These are phyloP conservation scores for Epistrophe eligans DNA, from an alignment of 2,888 invertebrate genomes.

Conservation along the genomic window DNA sequence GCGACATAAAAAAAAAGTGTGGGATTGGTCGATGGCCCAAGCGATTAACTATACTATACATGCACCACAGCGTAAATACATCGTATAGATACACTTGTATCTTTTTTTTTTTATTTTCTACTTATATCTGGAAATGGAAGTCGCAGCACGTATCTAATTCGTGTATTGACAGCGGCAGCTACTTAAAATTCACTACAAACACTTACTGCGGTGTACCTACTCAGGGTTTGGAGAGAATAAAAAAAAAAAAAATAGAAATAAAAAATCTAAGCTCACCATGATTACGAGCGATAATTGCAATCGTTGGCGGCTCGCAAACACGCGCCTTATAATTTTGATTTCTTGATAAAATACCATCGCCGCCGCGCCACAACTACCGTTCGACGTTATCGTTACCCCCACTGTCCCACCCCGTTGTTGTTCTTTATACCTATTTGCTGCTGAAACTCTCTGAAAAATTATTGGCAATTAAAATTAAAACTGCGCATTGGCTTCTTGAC, in stretches of 20 bases:
- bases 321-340: conserved; percentile 69
- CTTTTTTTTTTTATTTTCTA: background rate
- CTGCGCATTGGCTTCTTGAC: conserved; percentile 37
- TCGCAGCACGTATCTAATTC: conserved; percentile 69
- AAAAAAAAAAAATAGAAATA: background rate
- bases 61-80: conserved; percentile 12
- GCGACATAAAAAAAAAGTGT: conserved; percentile 50
- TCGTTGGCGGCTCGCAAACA: conserved; percentile 50
- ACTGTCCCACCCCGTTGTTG: background rate
- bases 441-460: conserved; percentile 50
- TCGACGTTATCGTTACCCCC: too few relatives aligned
- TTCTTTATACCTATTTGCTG: conserved; percentile 22
- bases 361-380: background rate
- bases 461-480: conserved; percentile 68
- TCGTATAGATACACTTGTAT: conserved; percentile 44
- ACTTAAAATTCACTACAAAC: conserved; percentile 69
- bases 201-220: conserved; percentile 39
- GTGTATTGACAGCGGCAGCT: conserved; percentile 64
- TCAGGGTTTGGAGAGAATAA: conserved; percentile 26
- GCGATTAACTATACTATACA: conserved; percentile 44
- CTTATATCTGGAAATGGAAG: conserved; percentile 53
- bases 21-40: conserved; percentile 64
- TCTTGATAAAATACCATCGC: conserved; percentile 59
- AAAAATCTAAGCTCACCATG: conserved; percentile 37
- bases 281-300: conserved; percentile 51